Evolutionary conservation across 2,113 vertebrate species (phyloP).

Genomic region (Chionodraco myersi): DNA sequence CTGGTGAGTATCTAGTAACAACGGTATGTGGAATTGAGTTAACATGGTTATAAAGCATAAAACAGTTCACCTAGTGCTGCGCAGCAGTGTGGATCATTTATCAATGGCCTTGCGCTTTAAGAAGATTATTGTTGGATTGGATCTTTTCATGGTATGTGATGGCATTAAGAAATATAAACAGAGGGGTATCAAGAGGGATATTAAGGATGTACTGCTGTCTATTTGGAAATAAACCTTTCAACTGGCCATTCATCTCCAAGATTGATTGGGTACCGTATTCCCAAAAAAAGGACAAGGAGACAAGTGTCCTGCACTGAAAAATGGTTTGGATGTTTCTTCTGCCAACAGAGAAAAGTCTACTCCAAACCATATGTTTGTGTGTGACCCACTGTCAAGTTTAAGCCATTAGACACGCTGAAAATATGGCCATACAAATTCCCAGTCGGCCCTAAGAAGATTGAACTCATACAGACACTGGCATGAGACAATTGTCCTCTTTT

Average conservation of each 20-base stretch:
- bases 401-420: conserved; percentile 45
- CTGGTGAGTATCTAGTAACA: not conserved
- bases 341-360: conserved; percentile 26
- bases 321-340: conserved; percentile 40
- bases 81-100: not conserved
- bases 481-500: conserved; percentile 44
- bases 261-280: not conserved
- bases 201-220: not conserved
- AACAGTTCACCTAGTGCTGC: not conserved
- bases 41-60: not conserved
- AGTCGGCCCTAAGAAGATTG: not conserved
- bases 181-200: not conserved
- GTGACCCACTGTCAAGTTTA: conserved; percentile 20
- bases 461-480: conserved; percentile 16
- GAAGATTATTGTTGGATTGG: not conserved
- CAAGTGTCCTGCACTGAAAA: conserved; percentile 31
- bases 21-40: not conserved
- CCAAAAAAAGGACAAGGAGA: conserved; percentile 19
- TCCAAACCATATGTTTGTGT: conserved; percentile 42
- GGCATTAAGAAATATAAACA: not conserved
- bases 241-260: conserved; percentile 21
- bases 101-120: not conserved
- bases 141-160: not conserved
- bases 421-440: conserved; percentile 34
- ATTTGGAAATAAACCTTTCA: conserved; percentile 30